Evolutionary conservation across 2,888 invertebrate species (phyloP).

Genomic region (Sabellastarte sp.): DNA sequence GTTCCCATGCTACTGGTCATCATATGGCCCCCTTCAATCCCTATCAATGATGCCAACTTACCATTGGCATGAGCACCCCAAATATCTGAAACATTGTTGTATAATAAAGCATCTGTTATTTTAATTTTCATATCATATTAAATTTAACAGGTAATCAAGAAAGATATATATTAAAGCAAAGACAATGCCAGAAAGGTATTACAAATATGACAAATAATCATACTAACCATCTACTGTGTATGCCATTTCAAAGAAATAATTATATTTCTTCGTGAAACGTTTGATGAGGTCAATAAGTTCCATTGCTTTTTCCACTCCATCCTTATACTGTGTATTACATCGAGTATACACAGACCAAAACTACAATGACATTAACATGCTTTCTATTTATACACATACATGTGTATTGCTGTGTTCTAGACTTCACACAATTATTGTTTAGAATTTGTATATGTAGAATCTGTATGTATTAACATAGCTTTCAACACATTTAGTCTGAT

Average conservation of each 20-base stretch:
- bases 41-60: slow-evolving; percentile 83
- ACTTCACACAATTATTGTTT: too few species aligned
- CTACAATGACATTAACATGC: slow-evolving; percentile 69
- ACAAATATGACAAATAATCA: not conserved
- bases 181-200: not conserved
- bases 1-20: slow-evolving; percentile 79
- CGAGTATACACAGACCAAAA: slow-evolving; percentile 86
- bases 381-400: too few species aligned
- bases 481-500: too few species aligned
- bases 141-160: too few species aligned
- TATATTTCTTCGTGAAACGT: slow-evolving; percentile 76
- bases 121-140: too few species aligned
- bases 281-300: slow-evolving; percentile 85
- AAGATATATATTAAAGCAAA: not conserved
- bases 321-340: slow-evolving; percentile 78
- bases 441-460: too few species aligned
- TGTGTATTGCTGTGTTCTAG: too few species aligned
- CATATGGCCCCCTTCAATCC: slow-evolving; percentile 85
- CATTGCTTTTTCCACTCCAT: slow-evolving; percentile 78
- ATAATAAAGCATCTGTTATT: too few species aligned
- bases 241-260: slow-evolving; percentile 65
- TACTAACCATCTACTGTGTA: slow-evolving; percentile 70
- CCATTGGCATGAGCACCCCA: slow-evolving; percentile 71
- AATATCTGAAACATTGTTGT: too few species aligned
- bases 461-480: too few species aligned